Evolutionary conservation across 53 echinoderm and acorn worm species (phyloP).

Genomic region (Echinometra lucunter): DNA sequence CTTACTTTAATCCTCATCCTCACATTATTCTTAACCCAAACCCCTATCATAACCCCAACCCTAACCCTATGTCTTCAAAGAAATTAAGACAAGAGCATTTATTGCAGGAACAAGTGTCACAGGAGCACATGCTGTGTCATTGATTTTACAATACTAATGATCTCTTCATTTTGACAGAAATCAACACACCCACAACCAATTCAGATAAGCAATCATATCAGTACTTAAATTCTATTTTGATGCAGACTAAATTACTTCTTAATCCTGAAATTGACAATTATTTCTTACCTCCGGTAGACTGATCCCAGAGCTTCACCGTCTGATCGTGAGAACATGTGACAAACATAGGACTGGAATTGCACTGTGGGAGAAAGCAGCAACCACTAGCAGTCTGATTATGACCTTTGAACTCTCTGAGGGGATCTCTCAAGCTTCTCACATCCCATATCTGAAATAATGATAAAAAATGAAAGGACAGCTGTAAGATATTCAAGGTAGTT

Average conservation of each 20-base stretch:
- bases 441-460: slow-evolving; percentile 87
- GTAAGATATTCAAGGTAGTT: background rate
- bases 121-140: too few relatives aligned
- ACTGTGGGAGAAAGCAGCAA: slow-evolving; percentile 82
- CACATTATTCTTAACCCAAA: too few relatives aligned
- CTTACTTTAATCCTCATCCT: too few relatives aligned
- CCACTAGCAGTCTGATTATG: slow-evolving; percentile 88
- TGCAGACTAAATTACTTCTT: background rate
- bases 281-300: slow-evolving; percentile 79
- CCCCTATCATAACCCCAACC: too few relatives aligned
- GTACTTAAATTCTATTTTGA: background rate
- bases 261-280: background rate
- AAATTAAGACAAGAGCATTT: too few relatives aligned
- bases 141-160: too few relatives aligned
- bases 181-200: too few relatives aligned
- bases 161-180: too few relatives aligned
- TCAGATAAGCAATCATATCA: too few relatives aligned
- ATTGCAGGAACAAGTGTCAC: too few relatives aligned
- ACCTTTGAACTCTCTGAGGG: slow-evolving; percentile 88
- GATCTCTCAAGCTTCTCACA: slow-evolving; percentile 74
- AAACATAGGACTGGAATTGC: slow-evolving; percentile 78
- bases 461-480: background rate
- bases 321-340: slow-evolving; percentile 92
- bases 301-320: slow-evolving; percentile 90
- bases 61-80: too few relatives aligned